Base-by-base conservation (phyloP, 2,113 vertebrate species). In the Thamnophis sirtalis region DNA sequence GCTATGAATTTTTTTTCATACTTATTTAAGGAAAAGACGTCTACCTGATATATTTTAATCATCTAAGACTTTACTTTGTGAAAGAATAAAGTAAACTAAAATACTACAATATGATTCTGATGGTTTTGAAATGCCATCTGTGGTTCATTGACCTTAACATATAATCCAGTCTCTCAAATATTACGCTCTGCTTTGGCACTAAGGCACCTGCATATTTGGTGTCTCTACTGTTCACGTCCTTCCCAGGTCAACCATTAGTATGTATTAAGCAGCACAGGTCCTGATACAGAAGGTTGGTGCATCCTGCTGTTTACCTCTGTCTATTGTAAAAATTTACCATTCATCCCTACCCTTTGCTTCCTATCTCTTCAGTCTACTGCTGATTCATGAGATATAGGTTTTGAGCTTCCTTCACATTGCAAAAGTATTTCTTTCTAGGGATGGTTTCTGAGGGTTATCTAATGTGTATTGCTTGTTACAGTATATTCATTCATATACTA, bases 231-330 rank as follows among this genome's bases (percentile, higher is more conserved):
- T 89, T 85, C 91, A 92, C 22, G 84, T 92, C 87, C 91, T 92
- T 92, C 87, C 91, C 87, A 92, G 91, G 91, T 92, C 91, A 92
- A 28, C 84, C 43, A 50, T 85, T 58, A 63, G 19, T 85, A 51
- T 89, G 68, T 84, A 15, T 89, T 60, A 33, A 85, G 63, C 43
- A 89, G 53, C 73, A 89, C 87, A 92, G 87, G 91, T 92, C 91
- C 80, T 9, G 89, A 38, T 49, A 58, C 91, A 92, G 91, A 92
- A 26, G 54, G 54, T 89, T 58, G 22, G 80, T 58, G 55, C 88
- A 92, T 89, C 87, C 91, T 92, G 91, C 91, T 92, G 87, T 92
- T 92, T 89, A 92, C 49, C 80, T 85, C 87, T 92, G 22, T 50
- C 91, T 84, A 89, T 92, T 92, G 91, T 92, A n/a, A 89, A 89